These are phyloP conservation scores for Neoitamus cyanurus DNA, from an alignment of 2,888 invertebrate genomes.

Conservation along the genomic window DNA sequence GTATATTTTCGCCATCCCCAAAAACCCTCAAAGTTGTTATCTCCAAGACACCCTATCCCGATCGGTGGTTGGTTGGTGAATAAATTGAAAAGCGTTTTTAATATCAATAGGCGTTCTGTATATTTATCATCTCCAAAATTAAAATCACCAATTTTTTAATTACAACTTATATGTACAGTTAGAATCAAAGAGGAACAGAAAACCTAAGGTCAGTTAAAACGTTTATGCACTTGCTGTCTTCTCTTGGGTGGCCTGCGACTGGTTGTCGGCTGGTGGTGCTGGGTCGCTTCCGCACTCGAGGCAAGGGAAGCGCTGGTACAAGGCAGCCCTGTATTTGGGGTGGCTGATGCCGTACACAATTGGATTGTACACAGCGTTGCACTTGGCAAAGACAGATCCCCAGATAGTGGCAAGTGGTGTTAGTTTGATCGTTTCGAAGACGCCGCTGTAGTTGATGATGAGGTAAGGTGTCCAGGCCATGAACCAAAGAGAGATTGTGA, in stretches of 20 bases:
- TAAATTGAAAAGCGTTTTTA: background rate
- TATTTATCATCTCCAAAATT: background rate
- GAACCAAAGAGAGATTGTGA: conserved; percentile 91
- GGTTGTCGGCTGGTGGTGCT: conserved; percentile 57
- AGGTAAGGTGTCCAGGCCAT: conserved; percentile 93
- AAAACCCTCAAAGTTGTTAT: too few species aligned
- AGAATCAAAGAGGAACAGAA: conserved; percentile 12
- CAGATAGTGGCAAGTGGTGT: conserved; percentile 86
- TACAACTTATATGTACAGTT: conserved; percentile 12
- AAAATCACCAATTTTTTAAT: background rate
- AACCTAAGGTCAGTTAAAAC: background rate
- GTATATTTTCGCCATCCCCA: too few species aligned
- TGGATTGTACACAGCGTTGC: conserved; percentile 90
- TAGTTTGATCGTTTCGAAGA: conserved; percentile 79
- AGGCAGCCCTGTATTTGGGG: conserved; percentile 72
- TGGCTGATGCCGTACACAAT: conserved; percentile 92
- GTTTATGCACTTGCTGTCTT: conserved; percentile 35
- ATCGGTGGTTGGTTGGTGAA: background rate
- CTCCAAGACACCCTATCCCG: too few species aligned
- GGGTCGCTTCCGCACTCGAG: conserved; percentile 66
- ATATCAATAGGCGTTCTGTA: conserved; percentile 15
- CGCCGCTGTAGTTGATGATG: conserved; percentile 83
- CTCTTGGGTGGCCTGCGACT: conserved; percentile 59
- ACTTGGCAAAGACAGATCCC: conserved; percentile 92
- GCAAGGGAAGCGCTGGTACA: conserved; percentile 73